Evolutionary conservation across 2,888 invertebrate genomes (phyloP).

Genomic region (Napeogenes inachia): DNA sequence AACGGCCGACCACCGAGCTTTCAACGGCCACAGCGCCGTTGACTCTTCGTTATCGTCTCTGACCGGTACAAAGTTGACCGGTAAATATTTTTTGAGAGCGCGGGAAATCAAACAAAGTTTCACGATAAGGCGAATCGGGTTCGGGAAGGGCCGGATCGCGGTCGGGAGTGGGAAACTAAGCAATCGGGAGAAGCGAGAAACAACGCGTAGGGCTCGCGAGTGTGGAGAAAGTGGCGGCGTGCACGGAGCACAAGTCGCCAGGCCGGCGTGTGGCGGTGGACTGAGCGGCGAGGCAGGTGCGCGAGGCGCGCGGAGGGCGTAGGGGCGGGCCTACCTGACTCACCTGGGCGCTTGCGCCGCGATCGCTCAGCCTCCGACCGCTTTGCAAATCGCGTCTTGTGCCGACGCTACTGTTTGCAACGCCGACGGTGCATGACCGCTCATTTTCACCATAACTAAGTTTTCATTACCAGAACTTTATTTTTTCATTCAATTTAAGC

Average conservation of each 20-base stretch:
- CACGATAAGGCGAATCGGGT: slow-evolving; percentile 47
- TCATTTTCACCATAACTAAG: slow-evolving; percentile 19
- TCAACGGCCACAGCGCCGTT: slow-evolving; percentile 66
- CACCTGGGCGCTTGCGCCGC: slow-evolving; percentile 76
- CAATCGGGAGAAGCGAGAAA: slow-evolving; percentile 70
- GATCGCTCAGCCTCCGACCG: slow-evolving; percentile 58
- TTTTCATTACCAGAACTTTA: slow-evolving; percentile 29
- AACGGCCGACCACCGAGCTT: slow-evolving; percentile 64
- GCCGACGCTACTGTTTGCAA: slow-evolving; percentile 36
- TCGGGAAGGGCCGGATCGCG: slow-evolving; percentile 51
- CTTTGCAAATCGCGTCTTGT: slow-evolving; percentile 40
- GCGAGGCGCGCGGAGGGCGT: slow-evolving; percentile 62
- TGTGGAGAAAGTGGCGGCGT: slow-evolving; percentile 74
- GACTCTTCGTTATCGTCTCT: slow-evolving; percentile 44
- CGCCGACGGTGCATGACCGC: slow-evolving; percentile 31
- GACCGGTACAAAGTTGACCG: slow-evolving; percentile 25
- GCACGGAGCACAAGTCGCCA: slow-evolving; percentile 74
- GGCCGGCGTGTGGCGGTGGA: slow-evolving; percentile 53
- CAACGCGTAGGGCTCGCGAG: slow-evolving; percentile 73
- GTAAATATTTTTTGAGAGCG: slow-evolving; percentile 33
- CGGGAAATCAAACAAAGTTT: slow-evolving; percentile 59
- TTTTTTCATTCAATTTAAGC: slow-evolving; percentile 17
- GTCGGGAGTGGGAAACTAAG: slow-evolving; percentile 69
- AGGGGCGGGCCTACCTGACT: slow-evolving; percentile 75
- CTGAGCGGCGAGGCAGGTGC: slow-evolving; percentile 63